Evolutionary conservation across 2,888 invertebrate species (phyloP), one percentile per base, ranked within the genome.

Genomic region (Noctua comes): DNA sequence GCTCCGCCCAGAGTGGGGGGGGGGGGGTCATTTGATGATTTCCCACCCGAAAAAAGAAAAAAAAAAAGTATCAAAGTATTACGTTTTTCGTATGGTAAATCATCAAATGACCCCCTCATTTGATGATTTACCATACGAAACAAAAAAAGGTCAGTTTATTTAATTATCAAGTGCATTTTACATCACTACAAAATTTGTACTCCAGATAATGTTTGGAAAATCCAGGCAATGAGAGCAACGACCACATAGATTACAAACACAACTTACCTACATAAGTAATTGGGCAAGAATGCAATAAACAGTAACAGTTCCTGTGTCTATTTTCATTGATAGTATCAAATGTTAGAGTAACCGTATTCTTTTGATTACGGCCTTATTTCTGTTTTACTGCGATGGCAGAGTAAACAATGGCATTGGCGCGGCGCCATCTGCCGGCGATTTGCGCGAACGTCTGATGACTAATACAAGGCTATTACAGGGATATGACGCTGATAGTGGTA

Each of bases 361-460:
- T 84, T 87, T 87, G 73, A 87, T 90, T 88, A 86, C 90, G 86
- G 89, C 89, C 90, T 91, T 92, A 93, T 86, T 80, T 88, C 86
- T 82, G 87, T 87, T 92, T 91, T 93, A 93, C 92, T 89, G 92
- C 91, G 90, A 89, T 88, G 89, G 89, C 76, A 90, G 84, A 91
- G 92, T 95, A 95, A 94, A 95, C 95, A 95, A 93, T 91, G 88
- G 86, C 84, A 86, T 89, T 95, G 94, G 95, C 94, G 88, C 80
- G 80, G 84, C 87, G 94, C 95, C 95, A 95, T 92, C 93, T 93
- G 93, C 79, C 82, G 86, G 87, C 78, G 84, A 93, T 93, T 88
- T 86, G 88, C 89, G 83, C 69, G 84, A 85, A 84, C 84, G 85
- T 80, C 75, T 86, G 88, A 90, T 92, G 92, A 91, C 86, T 90